Conservation (phyloP, 2,113 vertebrate species). For the Strix aluco region DNA sequence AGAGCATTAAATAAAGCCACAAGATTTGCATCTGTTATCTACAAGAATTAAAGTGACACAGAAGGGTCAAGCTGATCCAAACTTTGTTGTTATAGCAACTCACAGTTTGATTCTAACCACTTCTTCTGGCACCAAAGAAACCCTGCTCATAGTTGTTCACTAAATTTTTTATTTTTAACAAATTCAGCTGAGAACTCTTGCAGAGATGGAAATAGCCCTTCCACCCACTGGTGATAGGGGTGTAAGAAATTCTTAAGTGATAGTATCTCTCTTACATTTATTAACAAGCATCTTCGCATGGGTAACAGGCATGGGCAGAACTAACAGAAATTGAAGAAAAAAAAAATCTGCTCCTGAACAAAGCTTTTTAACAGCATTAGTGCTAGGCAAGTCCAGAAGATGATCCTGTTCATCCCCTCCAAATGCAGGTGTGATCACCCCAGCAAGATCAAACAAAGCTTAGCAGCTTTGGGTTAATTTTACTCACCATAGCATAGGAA, state of each 20-base stretch:
- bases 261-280: background rate
- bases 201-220: background rate
- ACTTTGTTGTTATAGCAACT: background rate
- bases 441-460: background rate
- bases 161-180: background rate
- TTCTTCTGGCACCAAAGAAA: background rate
- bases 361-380: background rate
- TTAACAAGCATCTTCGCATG: background rate
- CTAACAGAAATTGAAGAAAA: background rate
- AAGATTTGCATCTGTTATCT: background rate
- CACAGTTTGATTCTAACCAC: background rate
- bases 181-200: background rate
- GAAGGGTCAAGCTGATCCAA: background rate
- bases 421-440: background rate
- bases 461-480: background rate
- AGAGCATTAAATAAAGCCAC: background rate
- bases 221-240: background rate
- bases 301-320: background rate
- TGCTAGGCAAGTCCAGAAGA: background rate
- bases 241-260: background rate
- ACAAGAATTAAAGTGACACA: background rate
- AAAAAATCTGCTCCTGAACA: background rate
- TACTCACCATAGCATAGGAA: slow-evolving; percentile 94
- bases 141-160: background rate
- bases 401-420: background rate